Conservation (phyloP, 2,797 vertebrate species). For the Pipistrellus pygmaeus region DNA sequence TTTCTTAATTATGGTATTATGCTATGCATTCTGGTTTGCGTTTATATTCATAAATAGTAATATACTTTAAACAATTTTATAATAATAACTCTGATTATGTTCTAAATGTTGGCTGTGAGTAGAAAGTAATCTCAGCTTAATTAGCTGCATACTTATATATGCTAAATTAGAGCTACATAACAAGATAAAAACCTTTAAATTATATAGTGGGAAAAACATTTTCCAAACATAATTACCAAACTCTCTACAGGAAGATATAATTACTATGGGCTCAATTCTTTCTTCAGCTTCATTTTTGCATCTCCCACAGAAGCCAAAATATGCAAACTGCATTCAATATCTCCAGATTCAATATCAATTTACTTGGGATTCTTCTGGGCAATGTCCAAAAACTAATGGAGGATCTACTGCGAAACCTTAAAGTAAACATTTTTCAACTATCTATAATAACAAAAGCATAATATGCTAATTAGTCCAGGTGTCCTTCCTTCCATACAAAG, state of each 20-base stretch:
- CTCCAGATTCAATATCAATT: slow-evolving; percentile 51
- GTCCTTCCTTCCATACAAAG: too few relatives aligned
- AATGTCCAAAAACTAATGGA: slow-evolving; percentile 53
- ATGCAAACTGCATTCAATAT: slow-evolving; percentile 41
- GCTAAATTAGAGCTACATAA: slow-evolving; percentile 72
- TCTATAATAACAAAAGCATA: not conserved
- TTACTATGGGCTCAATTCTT: slow-evolving; percentile 46
- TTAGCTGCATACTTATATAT: slow-evolving; percentile 73
- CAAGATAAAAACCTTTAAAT: slow-evolving; percentile 73
- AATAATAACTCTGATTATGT: slow-evolving; percentile 73
- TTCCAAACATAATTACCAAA: slow-evolving; percentile 56
- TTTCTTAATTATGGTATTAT: slow-evolving; percentile 46
- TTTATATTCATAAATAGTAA: slow-evolving; percentile 56
- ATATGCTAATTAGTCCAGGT: too few relatives aligned
- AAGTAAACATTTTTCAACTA: slow-evolving; percentile 53
- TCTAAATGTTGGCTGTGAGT: slow-evolving; percentile 38
- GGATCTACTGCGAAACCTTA: slow-evolving; percentile 6
- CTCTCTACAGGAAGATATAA: slow-evolving; percentile 56
- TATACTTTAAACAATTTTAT: slow-evolving; percentile 67
- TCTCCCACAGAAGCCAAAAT: slow-evolving; percentile 51
- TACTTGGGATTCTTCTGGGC: slow-evolving; percentile 47
- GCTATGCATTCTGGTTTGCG: slow-evolving; percentile 40
- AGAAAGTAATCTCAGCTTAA: slow-evolving; percentile 30
- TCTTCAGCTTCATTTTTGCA: slow-evolving; percentile 49
- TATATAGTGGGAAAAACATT: slow-evolving; percentile 30